phyloP scores from a whole-genome alignment of 2,797 vertebrate species.

The Mormyrus hasselquistii region DNA sequence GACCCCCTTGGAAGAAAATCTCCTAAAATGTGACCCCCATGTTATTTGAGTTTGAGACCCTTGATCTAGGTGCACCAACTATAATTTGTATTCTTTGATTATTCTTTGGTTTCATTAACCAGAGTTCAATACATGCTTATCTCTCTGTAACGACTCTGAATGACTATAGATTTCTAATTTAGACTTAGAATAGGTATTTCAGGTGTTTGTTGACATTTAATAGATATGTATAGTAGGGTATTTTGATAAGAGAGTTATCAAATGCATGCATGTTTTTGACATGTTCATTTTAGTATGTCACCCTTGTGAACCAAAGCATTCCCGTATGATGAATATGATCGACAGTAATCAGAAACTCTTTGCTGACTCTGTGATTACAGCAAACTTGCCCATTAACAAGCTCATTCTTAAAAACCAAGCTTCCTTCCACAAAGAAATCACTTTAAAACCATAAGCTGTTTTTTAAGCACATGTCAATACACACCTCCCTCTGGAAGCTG shows the following conservation, averaged over 20 bases:
- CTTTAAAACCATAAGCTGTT: slow-evolving; percentile 21
- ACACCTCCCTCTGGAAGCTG: not conserved
- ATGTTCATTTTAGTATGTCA: not conserved
- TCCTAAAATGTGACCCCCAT: not conserved
- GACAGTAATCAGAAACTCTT: not conserved
- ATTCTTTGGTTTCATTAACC: not conserved
- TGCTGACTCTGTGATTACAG: not conserved
- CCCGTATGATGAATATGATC: not conserved
- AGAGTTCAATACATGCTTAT: not conserved
- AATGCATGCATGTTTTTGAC: not conserved
- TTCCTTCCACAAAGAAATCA: not conserved
- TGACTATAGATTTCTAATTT: not conserved
- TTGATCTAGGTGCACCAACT: not conserved
- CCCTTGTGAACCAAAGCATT: not conserved
- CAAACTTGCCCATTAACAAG: not conserved
- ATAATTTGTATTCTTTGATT: not conserved
- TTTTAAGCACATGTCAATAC: slow-evolving; percentile 26
- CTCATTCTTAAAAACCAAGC: not conserved
- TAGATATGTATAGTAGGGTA: not conserved
- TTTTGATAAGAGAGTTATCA: not conserved
- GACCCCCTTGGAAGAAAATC: not conserved
- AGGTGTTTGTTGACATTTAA: not conserved
- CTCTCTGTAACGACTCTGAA: not conserved
- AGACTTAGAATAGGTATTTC: not conserved
- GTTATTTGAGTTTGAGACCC: not conserved